Evolutionary conservation across 2,797 vertebrate species (phyloP).

Genomic region (Gallinago nigripennis): DNA sequence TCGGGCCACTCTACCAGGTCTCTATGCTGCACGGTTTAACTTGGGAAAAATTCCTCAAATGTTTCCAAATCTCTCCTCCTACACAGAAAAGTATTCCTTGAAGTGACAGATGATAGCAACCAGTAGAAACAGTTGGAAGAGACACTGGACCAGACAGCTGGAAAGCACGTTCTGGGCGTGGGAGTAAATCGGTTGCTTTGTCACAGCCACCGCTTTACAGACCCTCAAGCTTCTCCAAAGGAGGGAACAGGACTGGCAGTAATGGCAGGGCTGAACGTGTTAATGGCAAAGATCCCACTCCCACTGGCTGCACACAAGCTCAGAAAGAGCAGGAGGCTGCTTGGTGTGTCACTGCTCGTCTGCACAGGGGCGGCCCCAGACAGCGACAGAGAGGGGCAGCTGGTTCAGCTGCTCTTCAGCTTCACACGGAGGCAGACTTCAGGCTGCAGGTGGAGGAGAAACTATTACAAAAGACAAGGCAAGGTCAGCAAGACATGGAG

Average conservation of each 20-base stretch:
- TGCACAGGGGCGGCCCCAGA: neutral
- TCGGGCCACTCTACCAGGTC: too few species aligned
- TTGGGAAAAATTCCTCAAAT: neutral
- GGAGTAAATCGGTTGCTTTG: neutral
- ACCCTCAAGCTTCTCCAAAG: neutral
- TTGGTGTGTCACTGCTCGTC: neutral
- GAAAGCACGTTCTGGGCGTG: neutral
- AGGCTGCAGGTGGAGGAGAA: neutral
- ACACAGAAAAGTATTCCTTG: neutral
- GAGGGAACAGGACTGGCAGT: neutral
- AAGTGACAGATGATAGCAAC: neutral
- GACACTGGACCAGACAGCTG: neutral
- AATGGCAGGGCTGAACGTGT: neutral
- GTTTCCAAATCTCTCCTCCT: neutral
- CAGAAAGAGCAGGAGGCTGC: neutral
- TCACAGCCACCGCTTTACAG: fast-evolving
- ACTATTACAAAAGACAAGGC: fast-evolving
- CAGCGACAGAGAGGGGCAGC: neutral
- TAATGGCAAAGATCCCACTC: neutral
- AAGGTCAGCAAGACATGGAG: neutral
- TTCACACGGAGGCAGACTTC: fast-evolving
- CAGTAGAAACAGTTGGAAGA: neutral
- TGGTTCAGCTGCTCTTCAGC: neutral
- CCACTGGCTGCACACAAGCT: neutral
- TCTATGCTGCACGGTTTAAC: neutral